Base-by-base conservation (phyloP, 2,888 invertebrate genomes). In the Argynnis bischoffii region DNA sequence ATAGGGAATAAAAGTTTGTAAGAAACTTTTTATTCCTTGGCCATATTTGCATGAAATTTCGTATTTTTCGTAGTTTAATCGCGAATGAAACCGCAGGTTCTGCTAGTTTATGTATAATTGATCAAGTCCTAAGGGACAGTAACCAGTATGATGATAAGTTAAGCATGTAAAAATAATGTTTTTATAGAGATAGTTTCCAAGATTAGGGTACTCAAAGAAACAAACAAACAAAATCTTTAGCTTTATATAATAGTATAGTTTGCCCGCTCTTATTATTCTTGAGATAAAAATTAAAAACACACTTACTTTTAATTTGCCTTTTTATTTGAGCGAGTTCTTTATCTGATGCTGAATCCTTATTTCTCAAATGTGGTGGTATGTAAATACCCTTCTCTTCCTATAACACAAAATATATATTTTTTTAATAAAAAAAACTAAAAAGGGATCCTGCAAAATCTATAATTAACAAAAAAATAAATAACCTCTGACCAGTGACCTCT, bases 331-430 rank as follows among this genome's bases (percentile, higher is more conserved):
- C 90, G 41, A 96, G 78, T 70, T 95, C 94, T 79, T 95, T 92
- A 35, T 93, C 92, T 72, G 94, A 89, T 76, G 72, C 90, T 76
- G 77, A 93, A 76, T 85, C 94, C 80, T 89, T 88, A 35, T 94
- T 94, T 75, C 97, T 93, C 73, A 96, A 93, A 76, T 96, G 97
- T 41, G 98, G 98, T 14, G 98, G 98, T 70, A 98, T 85, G 79
- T 98, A 98, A 72, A 95, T 95, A 5, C 93, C 93, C 69, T 86
- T 86, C 69, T 89, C 88, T 78, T 90, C 90, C 90, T 92, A 76
- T 60, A 82, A 81, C 46, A 63, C 60, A 47, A 41, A 16, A 6
- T 31, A 18, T 41, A 5, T 16, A 13, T 35, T 50, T 50, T 50
- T 5, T n/a, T 15, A 48, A 15, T 4, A 51, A 18, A 51, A 18